phyloP scores from a whole-genome alignment of 1,140 invertebrate genomes.

The Drosophila ananassae region DNA sequence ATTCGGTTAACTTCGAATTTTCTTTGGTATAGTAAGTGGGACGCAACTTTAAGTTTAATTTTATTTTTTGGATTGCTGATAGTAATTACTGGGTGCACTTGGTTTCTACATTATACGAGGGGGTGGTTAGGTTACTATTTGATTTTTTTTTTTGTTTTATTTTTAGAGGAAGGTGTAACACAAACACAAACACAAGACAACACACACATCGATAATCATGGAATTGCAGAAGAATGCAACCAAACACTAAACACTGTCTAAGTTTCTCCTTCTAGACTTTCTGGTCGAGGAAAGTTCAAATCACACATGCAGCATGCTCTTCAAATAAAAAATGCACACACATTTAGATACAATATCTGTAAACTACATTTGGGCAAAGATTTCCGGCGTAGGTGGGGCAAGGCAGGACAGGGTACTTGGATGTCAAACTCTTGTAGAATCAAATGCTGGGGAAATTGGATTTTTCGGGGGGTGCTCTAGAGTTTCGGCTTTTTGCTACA shows the following conservation, averaged over 20 bases:
- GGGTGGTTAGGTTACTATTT: constrained; percentile 27
- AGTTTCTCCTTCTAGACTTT: constrained; percentile 20
- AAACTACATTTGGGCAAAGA: constrained; percentile 23
- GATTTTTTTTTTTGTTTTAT: neutral
- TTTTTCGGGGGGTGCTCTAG: constrained; percentile 16
- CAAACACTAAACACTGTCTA: constrained; percentile 35
- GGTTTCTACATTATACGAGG: constrained; percentile 45
- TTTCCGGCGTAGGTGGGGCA: constrained; percentile 3
- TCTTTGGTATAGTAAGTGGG: constrained; percentile 40
- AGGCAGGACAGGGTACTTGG: neutral
- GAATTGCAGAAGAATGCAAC: constrained; percentile 11
- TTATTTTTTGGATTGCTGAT: constrained; percentile 35
- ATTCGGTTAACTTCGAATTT: constrained; percentile 52
- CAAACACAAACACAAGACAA: constrained; percentile 33
- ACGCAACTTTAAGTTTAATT: constrained; percentile 43
- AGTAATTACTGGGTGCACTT: constrained; percentile 70
- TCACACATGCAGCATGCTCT: constrained; percentile 44
- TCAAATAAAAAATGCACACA: constrained; percentile 12
- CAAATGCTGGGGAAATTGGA: constrained; percentile 46
- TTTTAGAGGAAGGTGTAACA: constrained; percentile 8
- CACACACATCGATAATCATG: constrained; percentile 11
- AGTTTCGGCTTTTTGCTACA: constrained; percentile 53
- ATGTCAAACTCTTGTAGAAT: constrained; percentile 39
- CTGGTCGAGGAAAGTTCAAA: constrained; percentile 13
- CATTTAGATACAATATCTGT: constrained; percentile 12